Evolutionary conservation across 2,888 invertebrate species (phyloP), one percentile per base, ranked within the genome.

Genomic region (Aspidiotus rigidus): DNA sequence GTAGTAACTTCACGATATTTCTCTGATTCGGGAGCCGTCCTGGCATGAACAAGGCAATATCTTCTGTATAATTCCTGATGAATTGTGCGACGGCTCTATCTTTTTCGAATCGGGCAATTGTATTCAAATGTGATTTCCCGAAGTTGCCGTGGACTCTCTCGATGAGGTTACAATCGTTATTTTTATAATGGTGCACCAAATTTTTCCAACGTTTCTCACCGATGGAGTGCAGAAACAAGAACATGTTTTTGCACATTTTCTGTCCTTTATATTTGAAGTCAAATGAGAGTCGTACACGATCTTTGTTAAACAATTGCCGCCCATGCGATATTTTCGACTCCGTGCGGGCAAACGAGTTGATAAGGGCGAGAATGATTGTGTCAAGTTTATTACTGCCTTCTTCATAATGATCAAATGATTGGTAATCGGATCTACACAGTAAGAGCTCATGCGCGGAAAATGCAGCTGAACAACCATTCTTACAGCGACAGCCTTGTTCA

Each of bases 1-100:
- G 56, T 8, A 56, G 56, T 56, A 56, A 56, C 16, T 56, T 56
- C 9, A 56, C 16, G 15, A 56, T 56, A n/a, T 15, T 10, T 56
- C 16, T 8, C 7, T 15, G 8, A 56, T 10, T n/a, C 11, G n/a
- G 7, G 7, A 15, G 10, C 7, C 16, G 16, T 10, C 56, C n/a
- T n/a, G 56, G 56, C 8, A 56, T 8, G 56, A 56, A 56, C 8
- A 56, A 15, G 8, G 56, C 56, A 15, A 8, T n/a, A 10, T 56
- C 56, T n/a, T 56, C 15, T 8, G 56, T 15, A n/a, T n/a, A 56
- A n/a, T 56, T 56, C 11, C 56, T 9, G 8, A 56, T n/a, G 15
- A 56, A 56, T 8, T 56, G 11, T 56, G 8, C 11, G 11, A 8
- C 49, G 11, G 8, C 49, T 44, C 49, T 10, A 44, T 10, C 11